phyloP scores from a whole-genome alignment of 2,888 invertebrate species.

The Pherbina coryleti region DNA sequence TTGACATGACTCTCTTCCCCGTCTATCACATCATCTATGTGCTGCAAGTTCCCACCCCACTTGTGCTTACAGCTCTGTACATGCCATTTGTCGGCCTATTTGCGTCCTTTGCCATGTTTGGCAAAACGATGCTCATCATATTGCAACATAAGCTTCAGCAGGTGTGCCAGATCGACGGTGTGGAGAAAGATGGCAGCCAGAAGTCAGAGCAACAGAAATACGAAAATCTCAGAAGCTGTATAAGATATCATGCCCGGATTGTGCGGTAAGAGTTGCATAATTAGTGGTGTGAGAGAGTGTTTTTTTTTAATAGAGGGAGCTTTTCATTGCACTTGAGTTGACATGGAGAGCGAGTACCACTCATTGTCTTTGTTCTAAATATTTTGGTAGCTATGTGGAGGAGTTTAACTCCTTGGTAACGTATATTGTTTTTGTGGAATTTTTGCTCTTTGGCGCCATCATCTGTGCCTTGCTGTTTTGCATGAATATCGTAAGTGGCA shows the following conservation, averaged over 20 bases:
- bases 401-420: constrained; percentile 60
- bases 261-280: constrained; percentile 39
- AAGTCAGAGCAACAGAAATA: constrained; percentile 49
- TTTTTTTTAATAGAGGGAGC: not conserved
- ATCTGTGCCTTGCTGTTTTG: constrained; percentile 62
- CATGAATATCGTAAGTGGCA: constrained; percentile 60
- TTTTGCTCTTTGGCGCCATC: constrained; percentile 58
- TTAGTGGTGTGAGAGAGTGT: not conserved
- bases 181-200: not conserved
- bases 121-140: constrained; percentile 57
- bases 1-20: constrained; percentile 58
- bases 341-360: not conserved
- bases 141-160: constrained; percentile 54
- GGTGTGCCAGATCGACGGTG: constrained; percentile 44
- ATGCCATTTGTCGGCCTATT: constrained; percentile 65
- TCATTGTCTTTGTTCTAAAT: not conserved
- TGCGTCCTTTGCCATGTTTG: constrained; percentile 63
- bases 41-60: constrained; percentile 55
- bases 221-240: constrained; percentile 53
- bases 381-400: constrained; percentile 55
- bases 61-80: constrained; percentile 58
- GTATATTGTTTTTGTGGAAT: constrained; percentile 59
- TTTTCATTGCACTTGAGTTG: not conserved
- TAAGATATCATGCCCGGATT: constrained; percentile 47
- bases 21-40: constrained; percentile 62